phyloP scores from a whole-genome alignment of 2,113 vertebrate species.

The Oreochromis spilurus region DNA sequence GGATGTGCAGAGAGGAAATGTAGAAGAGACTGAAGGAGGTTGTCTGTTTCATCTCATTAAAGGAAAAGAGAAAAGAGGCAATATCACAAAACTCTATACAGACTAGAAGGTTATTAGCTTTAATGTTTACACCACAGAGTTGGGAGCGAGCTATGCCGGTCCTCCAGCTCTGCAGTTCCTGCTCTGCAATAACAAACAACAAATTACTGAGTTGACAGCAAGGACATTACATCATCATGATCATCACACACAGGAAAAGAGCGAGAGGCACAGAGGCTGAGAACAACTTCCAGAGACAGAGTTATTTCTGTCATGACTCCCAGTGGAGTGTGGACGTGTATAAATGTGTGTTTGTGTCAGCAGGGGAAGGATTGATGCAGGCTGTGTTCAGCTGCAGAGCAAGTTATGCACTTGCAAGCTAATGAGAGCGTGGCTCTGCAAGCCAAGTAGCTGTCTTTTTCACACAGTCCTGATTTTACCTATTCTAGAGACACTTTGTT shows the following conservation, averaged over 20 bases:
- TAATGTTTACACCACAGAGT: background rate
- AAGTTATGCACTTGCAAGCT: conserved; percentile 25
- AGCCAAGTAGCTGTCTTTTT: conserved; percentile 3
- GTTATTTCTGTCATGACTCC: conserved; percentile 31
- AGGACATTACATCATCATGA: conserved; percentile 10
- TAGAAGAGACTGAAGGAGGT: background rate
- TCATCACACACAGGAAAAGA: background rate
- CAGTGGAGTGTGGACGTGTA: background rate
- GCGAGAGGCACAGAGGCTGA: background rate
- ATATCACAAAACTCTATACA: background rate
- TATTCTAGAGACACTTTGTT: background rate
- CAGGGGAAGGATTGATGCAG: background rate
- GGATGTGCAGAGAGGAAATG: background rate
- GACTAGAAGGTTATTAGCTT: background rate
- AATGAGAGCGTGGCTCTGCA: conserved; percentile 27
- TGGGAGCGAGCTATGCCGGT: background rate
- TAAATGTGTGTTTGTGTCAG: background rate
- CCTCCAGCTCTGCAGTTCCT: background rate
- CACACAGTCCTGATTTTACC: background rate
- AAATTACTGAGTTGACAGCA: background rate
- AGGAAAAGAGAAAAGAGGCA: background rate
- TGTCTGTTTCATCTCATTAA: background rate
- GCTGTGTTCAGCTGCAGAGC: background rate
- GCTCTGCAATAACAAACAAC: background rate
- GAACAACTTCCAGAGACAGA: conserved; percentile 27